Evolutionary conservation across 92 coral and sea anemone species (phyloP), one percentile per base, ranked within the genome.

Genomic region (Phenganax stokvisi): DNA sequence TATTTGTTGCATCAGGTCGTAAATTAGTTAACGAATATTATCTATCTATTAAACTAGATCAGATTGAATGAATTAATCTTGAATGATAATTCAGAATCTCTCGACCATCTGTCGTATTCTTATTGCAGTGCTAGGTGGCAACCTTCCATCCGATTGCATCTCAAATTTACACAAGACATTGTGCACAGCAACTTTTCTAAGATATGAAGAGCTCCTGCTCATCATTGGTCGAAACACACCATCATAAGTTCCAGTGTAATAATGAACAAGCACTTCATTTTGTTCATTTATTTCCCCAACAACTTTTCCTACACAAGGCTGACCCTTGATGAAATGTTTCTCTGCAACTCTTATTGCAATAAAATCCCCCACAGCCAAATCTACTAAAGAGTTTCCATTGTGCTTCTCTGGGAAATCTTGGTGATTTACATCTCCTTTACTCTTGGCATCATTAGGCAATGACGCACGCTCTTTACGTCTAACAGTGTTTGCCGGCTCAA

Each of bases 181-280:
- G 10, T 84, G 59, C 27, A 82, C 79, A 0, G 96, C 85, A 30
- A 94, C 97, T 75, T 94, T 92, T 64, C 98, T 88, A 0, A 94
- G 87, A 76, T 94, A 94, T 4, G 98, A 97, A 76, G 97, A 92
- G 4, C 96, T 94, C 8, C 98, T 76, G 77, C 98, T 94, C 98
- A 94, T 92, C 98, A 94, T 94, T 8, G 98, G 98, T 47, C 98
- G 85, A 93, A 97, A 94, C 37, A 79, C 72, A 1, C 97, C 96
- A 30, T 86, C 89, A 71, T 92, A 94, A 10, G 89, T 84, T 5
- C 98, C 98, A 5, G 92, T 92, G 85, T 90, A 90, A 71, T 94
- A 92, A 76, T 94, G 98, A 7, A 94, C 97, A 12, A 93, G 86
- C 5, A 92, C 72, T 54, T 88, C 80, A 4, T 92, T 91, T 12